Conservation (phyloP, 2,113 vertebrate species). For the Passer montanus region DNA sequence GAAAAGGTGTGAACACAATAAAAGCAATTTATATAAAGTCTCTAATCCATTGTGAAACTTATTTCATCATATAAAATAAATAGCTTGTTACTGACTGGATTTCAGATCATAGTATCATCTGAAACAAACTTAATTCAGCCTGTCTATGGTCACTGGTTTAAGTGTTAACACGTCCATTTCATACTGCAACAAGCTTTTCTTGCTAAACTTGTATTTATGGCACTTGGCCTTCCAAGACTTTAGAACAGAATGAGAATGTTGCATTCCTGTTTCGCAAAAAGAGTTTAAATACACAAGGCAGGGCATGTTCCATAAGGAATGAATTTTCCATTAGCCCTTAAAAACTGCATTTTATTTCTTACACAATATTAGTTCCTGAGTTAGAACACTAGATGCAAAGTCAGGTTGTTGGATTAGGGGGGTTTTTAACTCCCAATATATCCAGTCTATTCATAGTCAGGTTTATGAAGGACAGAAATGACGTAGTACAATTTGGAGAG, state of each 20-base stretch:
- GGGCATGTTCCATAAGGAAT: background rate
- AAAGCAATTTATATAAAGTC: background rate
- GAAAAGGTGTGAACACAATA: background rate
- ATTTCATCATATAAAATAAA: background rate
- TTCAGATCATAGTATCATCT: background rate
- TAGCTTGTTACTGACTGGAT: background rate
- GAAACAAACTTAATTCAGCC: background rate
- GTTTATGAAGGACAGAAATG: background rate
- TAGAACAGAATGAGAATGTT: background rate
- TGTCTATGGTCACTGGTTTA: background rate
- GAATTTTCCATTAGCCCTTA: background rate
- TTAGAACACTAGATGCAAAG: background rate
- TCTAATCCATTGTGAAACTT: background rate
- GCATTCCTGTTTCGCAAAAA: background rate
- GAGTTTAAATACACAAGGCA: accelerated
- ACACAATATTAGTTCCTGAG: background rate
- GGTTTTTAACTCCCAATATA: accelerated
- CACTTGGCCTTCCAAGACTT: background rate
- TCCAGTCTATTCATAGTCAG: background rate
- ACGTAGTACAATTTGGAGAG: background rate
- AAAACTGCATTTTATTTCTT: background rate
- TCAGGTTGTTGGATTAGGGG: background rate
- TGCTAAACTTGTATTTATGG: background rate
- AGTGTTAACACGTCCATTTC: background rate
- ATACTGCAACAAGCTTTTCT: background rate